Conservation (phyloP, 2,113 vertebrate species). For the Scalopus aquaticus region DNA sequence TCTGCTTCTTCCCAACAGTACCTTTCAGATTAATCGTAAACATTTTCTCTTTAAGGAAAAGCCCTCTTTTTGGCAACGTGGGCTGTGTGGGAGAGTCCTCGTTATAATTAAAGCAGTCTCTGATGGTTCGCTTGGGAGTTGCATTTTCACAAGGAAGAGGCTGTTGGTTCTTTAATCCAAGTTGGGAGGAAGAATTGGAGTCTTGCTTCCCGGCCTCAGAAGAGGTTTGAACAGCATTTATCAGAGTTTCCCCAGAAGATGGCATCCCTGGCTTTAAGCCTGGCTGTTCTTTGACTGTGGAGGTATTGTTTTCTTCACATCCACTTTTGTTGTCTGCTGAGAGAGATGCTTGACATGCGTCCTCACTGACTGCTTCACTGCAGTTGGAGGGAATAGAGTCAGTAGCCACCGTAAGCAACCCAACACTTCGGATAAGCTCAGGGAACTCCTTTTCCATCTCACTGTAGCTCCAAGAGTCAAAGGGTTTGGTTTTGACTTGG, state of each 20-base stretch:
- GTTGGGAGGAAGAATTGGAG: constrained; percentile 72
- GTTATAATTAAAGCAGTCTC: constrained; percentile 89
- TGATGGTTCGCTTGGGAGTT: constrained; percentile 90
- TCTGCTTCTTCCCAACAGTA: constrained; percentile 72
- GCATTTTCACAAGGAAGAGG: constrained; percentile 84
- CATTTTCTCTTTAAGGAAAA: constrained; percentile 87
- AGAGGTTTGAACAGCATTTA: not conserved
- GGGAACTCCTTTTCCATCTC: constrained; percentile 90
- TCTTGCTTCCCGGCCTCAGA: constrained; percentile 63
- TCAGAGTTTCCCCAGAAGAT: not conserved
- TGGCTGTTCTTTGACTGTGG: constrained; percentile 16
- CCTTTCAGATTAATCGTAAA: constrained; percentile 77
- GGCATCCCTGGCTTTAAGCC: not conserved
- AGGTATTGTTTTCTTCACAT: constrained; percentile 49
- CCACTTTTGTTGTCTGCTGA: constrained; percentile 69
- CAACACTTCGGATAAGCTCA: constrained; percentile 90
- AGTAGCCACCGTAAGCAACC: constrained; percentile 87
- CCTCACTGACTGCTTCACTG: constrained; percentile 77
- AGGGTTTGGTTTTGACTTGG: constrained; percentile 84
- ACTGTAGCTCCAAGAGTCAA: constrained; percentile 87
- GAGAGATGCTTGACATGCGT: constrained; percentile 58
- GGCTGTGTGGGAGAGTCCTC: constrained; percentile 93
- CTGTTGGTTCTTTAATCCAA: constrained; percentile 73
- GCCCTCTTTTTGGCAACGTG: constrained; percentile 91
- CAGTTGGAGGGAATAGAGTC: constrained; percentile 81